Conservation (phyloP, 35 echinoderm and acorn worm genomes). For the Eucidaris tribuloides region DNA sequence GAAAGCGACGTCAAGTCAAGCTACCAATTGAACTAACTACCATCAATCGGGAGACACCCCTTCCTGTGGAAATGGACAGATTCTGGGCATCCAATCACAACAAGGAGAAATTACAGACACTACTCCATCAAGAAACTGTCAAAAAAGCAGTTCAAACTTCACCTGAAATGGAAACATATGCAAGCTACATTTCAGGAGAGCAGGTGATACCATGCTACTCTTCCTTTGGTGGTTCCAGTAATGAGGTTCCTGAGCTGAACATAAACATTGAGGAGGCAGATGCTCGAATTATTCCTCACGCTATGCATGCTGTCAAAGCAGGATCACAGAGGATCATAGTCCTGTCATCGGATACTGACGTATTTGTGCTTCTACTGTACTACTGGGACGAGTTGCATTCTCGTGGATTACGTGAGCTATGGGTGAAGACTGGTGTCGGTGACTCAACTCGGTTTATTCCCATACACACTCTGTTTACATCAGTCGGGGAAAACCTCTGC, state of each 20-base stretch:
- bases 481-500: neutral
- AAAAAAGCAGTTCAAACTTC: too few relatives aligned
- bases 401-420: neutral
- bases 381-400: conserved; percentile 11
- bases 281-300: conserved; percentile 13
- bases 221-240: too few relatives aligned
- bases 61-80: neutral
- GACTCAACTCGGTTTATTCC: conserved; percentile 20
- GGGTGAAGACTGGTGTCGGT: conserved; percentile 12
- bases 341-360: conserved; percentile 8
- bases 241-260: neutral
- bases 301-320: conserved; percentile 17
- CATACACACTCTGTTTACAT: neutral
- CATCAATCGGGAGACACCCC: neutral
- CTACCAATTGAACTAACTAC: neutral
- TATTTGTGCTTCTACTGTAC: conserved; percentile 12
- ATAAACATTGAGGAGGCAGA: neutral
- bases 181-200: too few relatives aligned
- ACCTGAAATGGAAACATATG: too few relatives aligned
- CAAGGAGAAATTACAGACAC: too few relatives aligned
- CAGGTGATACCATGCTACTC: neutral
- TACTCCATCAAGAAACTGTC: too few relatives aligned
- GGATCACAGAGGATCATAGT: neutral
- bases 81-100: neutral
- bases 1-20: neutral